Evolutionary conservation across 2,113 vertebrate species (phyloP), one percentile per base, ranked within the genome.

Genomic region (Pedetes capensis): DNA sequence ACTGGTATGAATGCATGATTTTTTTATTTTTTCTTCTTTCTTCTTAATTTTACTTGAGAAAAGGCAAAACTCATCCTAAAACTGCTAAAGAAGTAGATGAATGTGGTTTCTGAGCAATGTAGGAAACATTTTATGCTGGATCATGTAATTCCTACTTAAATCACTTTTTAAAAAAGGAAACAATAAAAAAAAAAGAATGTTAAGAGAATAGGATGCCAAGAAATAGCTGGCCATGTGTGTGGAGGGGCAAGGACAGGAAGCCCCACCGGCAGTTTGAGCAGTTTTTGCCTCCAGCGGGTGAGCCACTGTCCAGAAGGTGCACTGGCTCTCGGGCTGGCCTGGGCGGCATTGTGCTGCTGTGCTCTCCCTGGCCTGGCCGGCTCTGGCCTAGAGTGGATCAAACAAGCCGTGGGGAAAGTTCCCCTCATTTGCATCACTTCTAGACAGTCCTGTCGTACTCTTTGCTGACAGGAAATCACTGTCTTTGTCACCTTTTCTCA

Each of bases 401-500:
- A 98, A 98, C 98, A 98, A 98, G 98, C 98, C 96, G 75, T 98
- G 98, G 98, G 98, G 98, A 98, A 98, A 98, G 98, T 98, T 98
- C 97, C 97, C 98, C 98, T 99, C 98, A 98, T 98, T 98, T 99
- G 98, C 98, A 98, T 98, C 98, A 96, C 98, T 99, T 98, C 98
- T 98, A 98, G 98, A 99, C 98, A 98, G 98, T 97, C 98, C 97
- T 98, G 98, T 98, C 98, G 94, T 98, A 98, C 98, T 98, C 98
- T 98, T 98, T 98, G 98, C 98, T 98, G 98, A 98, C 98, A 99
- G 98, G 98, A 99, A 99, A 98, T 99, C 98, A 98, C 98, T 98
- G 98, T 98, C 98, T 98, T 99, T 99, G 98, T 99, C 98, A 98
- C 98, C 98, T 99, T 98, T 98, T 98, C 98, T 98, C 98, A 98